Conservation (phyloP, 2,888 invertebrate genomes). For the Penaeus monodon region DNA sequence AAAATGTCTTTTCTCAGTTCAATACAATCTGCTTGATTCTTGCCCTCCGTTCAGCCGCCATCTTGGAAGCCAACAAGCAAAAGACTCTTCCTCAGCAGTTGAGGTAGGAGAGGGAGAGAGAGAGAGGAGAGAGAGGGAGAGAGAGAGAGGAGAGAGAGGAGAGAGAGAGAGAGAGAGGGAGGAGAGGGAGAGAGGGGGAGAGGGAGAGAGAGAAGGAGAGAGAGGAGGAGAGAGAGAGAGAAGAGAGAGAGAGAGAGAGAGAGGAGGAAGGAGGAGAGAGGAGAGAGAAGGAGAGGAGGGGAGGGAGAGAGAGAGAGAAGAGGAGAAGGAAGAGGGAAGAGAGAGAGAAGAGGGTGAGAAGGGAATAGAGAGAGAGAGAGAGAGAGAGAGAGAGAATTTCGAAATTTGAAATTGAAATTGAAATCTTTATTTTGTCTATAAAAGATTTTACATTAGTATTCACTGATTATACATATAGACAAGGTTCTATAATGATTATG, state of each 20-base stretch:
- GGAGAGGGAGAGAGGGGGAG: neutral
- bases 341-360: too few relatives aligned
- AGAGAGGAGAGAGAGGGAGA: neutral
- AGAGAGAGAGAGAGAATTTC: too few relatives aligned
- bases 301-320: neutral
- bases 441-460: too few relatives aligned
- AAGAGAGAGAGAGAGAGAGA: neutral
- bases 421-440: too few relatives aligned
- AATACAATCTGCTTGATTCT: conserved; percentile 53
- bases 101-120: neutral
- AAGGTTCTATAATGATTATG: too few relatives aligned
- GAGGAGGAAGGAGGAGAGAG: conserved; percentile 6
- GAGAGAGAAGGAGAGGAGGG: too few relatives aligned
- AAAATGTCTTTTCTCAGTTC: conserved; percentile 34
- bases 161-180: too few relatives aligned
- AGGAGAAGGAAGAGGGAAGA: too few relatives aligned
- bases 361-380: too few relatives aligned
- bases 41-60: conserved; percentile 53
- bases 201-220: neutral
- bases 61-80: conserved; percentile 47
- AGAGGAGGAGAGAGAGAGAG: conserved; percentile 5
- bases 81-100: conserved; percentile 40
- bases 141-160: too few relatives aligned
- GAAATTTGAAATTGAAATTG: too few relatives aligned
- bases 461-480: too few relatives aligned